phyloP scores from a whole-genome alignment of 2,888 invertebrate genomes.

The Pinctada fucata region DNA sequence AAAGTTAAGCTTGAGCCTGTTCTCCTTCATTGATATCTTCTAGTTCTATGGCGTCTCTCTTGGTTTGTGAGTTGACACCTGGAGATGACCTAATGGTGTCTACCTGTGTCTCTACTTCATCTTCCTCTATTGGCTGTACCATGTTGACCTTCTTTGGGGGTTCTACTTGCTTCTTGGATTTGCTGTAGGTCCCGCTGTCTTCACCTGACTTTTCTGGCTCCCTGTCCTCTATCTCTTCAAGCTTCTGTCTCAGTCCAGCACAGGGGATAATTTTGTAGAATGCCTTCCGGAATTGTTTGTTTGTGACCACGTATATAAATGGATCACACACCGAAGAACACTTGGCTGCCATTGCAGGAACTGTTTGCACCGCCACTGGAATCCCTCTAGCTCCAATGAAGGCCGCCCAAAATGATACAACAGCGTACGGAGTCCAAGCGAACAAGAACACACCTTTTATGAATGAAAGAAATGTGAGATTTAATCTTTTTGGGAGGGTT shows the following conservation, averaged over 20 bases:
- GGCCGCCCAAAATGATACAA: constrained; percentile 62
- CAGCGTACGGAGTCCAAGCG: constrained; percentile 67
- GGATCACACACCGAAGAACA: constrained; percentile 65
- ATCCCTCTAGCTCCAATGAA: constrained; percentile 53
- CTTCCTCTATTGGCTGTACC: constrained; percentile 19
- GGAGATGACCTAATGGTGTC: not conserved
- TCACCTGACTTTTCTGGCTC: constrained; percentile 7
- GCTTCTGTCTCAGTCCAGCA: constrained; percentile 5
- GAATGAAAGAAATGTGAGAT: too few relatives aligned
- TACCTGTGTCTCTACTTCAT: constrained; percentile 13
- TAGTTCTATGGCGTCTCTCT: too few relatives aligned
- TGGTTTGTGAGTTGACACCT: not conserved
- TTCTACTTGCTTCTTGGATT: not conserved
- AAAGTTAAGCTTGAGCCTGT: too few relatives aligned
- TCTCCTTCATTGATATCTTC: too few relatives aligned
- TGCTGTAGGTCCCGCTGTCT: not conserved
- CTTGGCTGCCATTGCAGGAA: constrained; percentile 66
- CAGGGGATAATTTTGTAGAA: constrained; percentile 56
- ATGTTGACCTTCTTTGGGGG: not conserved
- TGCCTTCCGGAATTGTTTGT: constrained; percentile 59
- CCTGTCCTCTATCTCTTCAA: constrained; percentile 21
- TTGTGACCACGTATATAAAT: constrained; percentile 68
- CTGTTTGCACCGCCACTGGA: constrained; percentile 48
- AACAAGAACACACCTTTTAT: constrained; percentile 55
- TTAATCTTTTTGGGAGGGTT: too few relatives aligned